A percentile compares a stretch with the other conserved stretches of the same genome.
These are phyloP conservation scores for Lepetodrilus schrolli DNA, from an alignment of 2,888 invertebrate genomes.

Conservation along the genomic window DNA sequence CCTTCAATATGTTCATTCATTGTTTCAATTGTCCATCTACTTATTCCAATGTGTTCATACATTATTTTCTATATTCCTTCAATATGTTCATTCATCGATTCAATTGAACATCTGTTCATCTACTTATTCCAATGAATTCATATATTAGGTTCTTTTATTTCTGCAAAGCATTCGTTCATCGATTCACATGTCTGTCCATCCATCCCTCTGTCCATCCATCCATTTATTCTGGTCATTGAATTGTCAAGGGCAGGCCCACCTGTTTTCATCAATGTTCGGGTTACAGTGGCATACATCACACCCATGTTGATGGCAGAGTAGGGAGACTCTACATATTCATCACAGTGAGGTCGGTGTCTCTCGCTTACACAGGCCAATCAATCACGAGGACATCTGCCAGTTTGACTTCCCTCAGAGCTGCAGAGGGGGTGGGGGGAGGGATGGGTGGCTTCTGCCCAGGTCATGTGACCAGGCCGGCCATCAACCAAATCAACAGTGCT, in stretches of 20 bases:
- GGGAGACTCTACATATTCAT: slow-evolving; percentile 14
- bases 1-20: no score
- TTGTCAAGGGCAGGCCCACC: not conserved
- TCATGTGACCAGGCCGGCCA: slow-evolving; percentile 11
- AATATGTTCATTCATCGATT: no score
- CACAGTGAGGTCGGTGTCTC: not conserved
- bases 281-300: slow-evolving; percentile 15
- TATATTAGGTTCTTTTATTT: no score
- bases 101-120: no score
- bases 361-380: slow-evolving; percentile 12
- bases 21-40: no score
- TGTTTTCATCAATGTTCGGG: not conserved
- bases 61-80: no score
- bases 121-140: no score
- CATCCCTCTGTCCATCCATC: no score
- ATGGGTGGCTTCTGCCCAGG: not conserved
- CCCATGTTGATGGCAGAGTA: not conserved
- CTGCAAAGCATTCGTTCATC: no score
- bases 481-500: not conserved
- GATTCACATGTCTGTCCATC: no score
- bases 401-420: not conserved
- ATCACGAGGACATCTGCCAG: not conserved
- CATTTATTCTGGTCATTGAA: no score
- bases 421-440: not conserved
- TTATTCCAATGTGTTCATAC: no score